Evolutionary conservation across 2,113 vertebrate species (phyloP), one percentile per base, ranked within the genome.

Genomic region (Nycticorax nycticorax): DNA sequence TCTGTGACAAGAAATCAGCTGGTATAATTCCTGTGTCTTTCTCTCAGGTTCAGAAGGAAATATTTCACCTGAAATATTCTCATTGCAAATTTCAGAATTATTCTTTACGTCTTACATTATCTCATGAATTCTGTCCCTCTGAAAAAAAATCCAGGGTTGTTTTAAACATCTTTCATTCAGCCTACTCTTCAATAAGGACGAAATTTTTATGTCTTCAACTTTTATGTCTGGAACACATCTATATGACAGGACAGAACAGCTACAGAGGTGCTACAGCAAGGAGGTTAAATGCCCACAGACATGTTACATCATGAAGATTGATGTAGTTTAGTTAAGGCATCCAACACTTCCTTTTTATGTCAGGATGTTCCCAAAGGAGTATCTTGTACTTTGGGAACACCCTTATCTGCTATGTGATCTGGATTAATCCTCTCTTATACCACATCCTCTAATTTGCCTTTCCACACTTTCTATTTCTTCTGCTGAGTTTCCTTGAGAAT

Each of bases 1-100:
- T 86, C 60, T 95, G 39, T 60, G 84, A 94, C 69, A 84, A 84
- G 72, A 67, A 92, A 71, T 93, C 81, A 87, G 39, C 41, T 81
- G 53, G 68, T 88, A 84, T 35, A 37, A 74, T 77, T 86, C 56
- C 41, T 55, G 62, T 47, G 16, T 68, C 76, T 77, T 88, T 50
- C 26, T 82, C 56, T 50, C 2, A 0, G 8, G 35, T 75, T 95
- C 84, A 87, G 53, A 68, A 56, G 48, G 74, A 87, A 95, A 56
- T 16, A 69, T 77, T 92, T 89, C 20, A 74, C 52, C 56, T 56
- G 33, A 76, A 88, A 91, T 64, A 92, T 16, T 75, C 77, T 85
- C 48, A 67, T 26, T 55, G 48, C 18, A 79, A 86, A 93, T 48
- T 76, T 19, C 73, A 85, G 62, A 43, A 10, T 64, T 91, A 71